phyloP scores from a whole-genome alignment of 2,888 invertebrate species.

The Pyrrhia umbra region DNA sequence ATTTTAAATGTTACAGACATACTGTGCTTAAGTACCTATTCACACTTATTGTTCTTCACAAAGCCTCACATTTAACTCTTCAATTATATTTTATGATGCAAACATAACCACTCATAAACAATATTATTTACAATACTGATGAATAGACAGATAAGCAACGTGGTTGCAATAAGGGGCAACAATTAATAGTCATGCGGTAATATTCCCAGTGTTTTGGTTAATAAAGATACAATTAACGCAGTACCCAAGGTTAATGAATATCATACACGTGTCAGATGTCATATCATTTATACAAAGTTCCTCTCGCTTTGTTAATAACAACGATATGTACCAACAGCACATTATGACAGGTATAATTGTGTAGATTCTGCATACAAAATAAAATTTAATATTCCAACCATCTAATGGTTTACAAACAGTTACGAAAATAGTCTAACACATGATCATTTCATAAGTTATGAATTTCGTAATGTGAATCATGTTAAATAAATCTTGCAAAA shows the following conservation, averaged over 20 bases:
- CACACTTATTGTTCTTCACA: background rate
- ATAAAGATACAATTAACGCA: conserved; percentile 45
- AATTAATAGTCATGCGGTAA: conserved; percentile 20
- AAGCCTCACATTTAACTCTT: conserved; percentile 10
- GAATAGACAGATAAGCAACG: conserved; percentile 29
- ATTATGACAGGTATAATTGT: conserved; percentile 22
- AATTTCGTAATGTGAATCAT: conserved; percentile 65
- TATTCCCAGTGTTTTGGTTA: conserved; percentile 29
- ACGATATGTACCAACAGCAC: conserved; percentile 39
- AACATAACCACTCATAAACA: conserved; percentile 23
- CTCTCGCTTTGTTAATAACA: conserved; percentile 55
- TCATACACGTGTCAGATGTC: conserved; percentile 61
- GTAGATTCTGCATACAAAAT: conserved; percentile 8
- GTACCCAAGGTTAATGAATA: conserved; percentile 61
- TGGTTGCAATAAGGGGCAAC: conserved; percentile 29
- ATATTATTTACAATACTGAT: conserved; percentile 30
- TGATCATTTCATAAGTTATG: conserved; percentile 68
- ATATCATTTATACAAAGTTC: conserved; percentile 58
- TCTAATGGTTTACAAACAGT: conserved; percentile 35
- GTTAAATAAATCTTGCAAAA: conserved; percentile 68
- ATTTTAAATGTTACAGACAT: background rate
- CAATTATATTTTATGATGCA: conserved; percentile 38
- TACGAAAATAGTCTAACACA: conserved; percentile 59
- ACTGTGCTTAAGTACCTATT: background rate
- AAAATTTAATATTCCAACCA: conserved; percentile 22